Conservation (phyloP, 1,140 invertebrate species). For the Potamilus streckersoni region DNA sequence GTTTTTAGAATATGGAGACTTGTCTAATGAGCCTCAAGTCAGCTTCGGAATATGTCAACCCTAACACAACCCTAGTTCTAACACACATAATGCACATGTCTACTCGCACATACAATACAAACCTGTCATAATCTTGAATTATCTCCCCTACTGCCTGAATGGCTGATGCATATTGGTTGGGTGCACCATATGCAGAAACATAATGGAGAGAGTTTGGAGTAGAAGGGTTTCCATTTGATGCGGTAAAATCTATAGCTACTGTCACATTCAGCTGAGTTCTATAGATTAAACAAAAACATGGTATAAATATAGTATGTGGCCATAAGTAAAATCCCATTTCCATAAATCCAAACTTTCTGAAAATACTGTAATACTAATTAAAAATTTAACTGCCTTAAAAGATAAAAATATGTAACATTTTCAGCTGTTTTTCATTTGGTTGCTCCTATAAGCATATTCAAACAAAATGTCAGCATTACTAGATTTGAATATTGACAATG, state of each 20-base stretch:
- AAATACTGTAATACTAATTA: too few relatives aligned
- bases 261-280: conserved; percentile 74
- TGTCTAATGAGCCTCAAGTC: too few relatives aligned
- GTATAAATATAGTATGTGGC: neutral
- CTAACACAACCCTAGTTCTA: too few relatives aligned
- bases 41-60: too few relatives aligned
- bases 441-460: too few relatives aligned
- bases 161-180: conserved; percentile 72
- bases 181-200: conserved; percentile 63
- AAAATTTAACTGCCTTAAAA: too few relatives aligned
- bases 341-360: neutral
- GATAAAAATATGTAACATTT: too few relatives aligned
- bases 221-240: conserved; percentile 75
- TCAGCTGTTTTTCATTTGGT: too few relatives aligned
- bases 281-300: conserved; percentile 30
- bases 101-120: neutral
- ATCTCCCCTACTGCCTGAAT: conserved; percentile 75
- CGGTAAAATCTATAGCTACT: conserved; percentile 78
- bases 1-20: too few relatives aligned
- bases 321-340: neutral
- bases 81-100: too few relatives aligned
- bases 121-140: conserved; percentile 73
- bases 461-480: too few relatives aligned
- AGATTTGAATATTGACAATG: too few relatives aligned
- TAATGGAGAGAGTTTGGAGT: conserved; percentile 73